A percentile compares a stretch with the other conserved stretches of the same genome.
These are phyloP conservation scores for Criorhina ranunculi DNA, from an alignment of 2,888 invertebrate species.

Conservation along the genomic window DNA sequence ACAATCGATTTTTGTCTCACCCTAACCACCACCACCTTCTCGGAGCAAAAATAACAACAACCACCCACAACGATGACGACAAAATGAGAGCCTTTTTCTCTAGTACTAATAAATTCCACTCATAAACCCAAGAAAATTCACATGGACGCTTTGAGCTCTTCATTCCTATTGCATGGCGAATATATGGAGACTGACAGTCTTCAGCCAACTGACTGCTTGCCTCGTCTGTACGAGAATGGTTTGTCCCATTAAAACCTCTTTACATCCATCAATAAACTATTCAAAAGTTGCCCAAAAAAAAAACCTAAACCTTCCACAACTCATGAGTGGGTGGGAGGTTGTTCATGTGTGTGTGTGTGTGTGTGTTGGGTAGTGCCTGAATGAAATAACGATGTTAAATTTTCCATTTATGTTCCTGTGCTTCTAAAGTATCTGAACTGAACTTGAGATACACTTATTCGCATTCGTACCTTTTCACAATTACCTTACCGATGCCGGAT, in stretches of 20 bases:
- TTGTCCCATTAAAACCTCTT: constrained; percentile 77
- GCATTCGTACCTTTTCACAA: constrained; percentile 77
- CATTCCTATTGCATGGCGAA: constrained; percentile 26
- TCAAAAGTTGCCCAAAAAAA: constrained; percentile 62
- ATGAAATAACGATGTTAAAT: constrained; percentile 75
- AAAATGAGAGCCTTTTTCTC: constrained; percentile 38
- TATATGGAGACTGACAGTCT: constrained; percentile 37
- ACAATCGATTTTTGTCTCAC: constrained; percentile 62
- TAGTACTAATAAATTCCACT: constrained; percentile 58
- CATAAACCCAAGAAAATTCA: constrained; percentile 64
- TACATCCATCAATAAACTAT: constrained; percentile 78
- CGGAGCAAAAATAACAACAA: constrained; percentile 44
- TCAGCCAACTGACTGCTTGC: constrained; percentile 42
- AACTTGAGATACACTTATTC: constrained; percentile 76
- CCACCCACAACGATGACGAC: constrained; percentile 55
- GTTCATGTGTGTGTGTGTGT: constrained; percentile 11
- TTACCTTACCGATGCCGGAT: constrained; percentile 75
- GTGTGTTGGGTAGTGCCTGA: constrained; percentile 41
- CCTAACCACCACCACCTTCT: not conserved
- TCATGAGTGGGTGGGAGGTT: constrained; percentile 11
- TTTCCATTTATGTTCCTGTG: constrained; percentile 65
- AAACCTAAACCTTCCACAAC: not conserved
- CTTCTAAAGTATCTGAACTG: constrained; percentile 63
- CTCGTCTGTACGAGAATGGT: constrained; percentile 55
- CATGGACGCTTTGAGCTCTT: constrained; percentile 49